Conservation (phyloP, 2,888 invertebrate genomes). For the Aspidiotus destructor region DNA sequence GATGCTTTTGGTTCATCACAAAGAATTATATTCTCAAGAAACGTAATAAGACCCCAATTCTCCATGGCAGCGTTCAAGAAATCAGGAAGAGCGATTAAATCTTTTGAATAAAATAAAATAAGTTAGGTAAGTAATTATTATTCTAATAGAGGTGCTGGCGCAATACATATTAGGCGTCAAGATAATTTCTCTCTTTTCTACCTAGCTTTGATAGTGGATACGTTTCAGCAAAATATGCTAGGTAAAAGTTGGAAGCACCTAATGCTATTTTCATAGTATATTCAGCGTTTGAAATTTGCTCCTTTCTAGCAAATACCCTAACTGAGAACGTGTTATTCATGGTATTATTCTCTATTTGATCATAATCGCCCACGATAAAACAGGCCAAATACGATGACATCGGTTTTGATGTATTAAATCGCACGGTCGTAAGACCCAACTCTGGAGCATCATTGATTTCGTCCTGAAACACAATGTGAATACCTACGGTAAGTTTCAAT, state of each 20-base stretch:
- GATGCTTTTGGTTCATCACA: slow-evolving; percentile 65
- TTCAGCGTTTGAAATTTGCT: slow-evolving; percentile 61
- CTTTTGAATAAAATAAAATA: too few species aligned
- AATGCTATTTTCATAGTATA: slow-evolving; percentile 67
- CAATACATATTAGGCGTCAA: too few species aligned
- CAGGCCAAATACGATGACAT: slow-evolving; percentile 95
- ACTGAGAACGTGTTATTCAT: slow-evolving; percentile 51
- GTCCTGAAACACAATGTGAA: slow-evolving; percentile 39
- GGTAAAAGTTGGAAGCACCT: slow-evolving; percentile 66
- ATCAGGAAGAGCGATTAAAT: slow-evolving; percentile 79
- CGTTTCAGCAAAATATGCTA: slow-evolving; percentile 71
- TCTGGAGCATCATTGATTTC: slow-evolving; percentile 42
- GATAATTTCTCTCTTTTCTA: slow-evolving; percentile 44
- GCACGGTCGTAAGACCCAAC: slow-evolving; percentile 52
- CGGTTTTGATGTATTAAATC: slow-evolving; percentile 68
- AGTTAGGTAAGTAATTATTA: neutral
- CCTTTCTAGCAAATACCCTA: slow-evolving; percentile 62
- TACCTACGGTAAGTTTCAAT: neutral
- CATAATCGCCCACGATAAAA: slow-evolving; percentile 86
- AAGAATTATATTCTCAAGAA: slow-evolving; percentile 72
- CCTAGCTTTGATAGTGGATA: slow-evolving; percentile 88
- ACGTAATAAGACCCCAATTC: slow-evolving; percentile 90
- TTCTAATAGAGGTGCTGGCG: too few species aligned
- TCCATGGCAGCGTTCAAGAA: slow-evolving; percentile 92
- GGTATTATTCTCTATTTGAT: slow-evolving; percentile 40